phyloP scores from a whole-genome alignment of 2,888 invertebrate genomes.

The Eilema sororculum region DNA sequence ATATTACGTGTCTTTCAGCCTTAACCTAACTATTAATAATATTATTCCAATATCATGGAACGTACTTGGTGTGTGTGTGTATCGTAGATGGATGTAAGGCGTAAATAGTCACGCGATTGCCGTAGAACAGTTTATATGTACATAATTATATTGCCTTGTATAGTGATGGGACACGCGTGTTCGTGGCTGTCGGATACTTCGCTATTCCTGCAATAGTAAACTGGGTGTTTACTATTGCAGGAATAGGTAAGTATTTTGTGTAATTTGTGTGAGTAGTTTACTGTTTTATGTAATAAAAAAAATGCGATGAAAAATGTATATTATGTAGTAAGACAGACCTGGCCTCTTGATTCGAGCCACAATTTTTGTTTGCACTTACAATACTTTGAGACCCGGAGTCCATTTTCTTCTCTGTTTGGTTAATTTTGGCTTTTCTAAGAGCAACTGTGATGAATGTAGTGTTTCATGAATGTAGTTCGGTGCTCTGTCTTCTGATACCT shows the following conservation, averaged over 20 bases:
- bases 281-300: too few species aligned
- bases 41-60: neutral
- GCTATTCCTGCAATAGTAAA: neutral
- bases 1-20: neutral
- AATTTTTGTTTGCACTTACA: too few species aligned
- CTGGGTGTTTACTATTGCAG: neutral
- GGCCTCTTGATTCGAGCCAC: too few species aligned
- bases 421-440: too few species aligned
- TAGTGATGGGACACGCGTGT: conserved; percentile 7
- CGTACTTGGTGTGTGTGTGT: conserved; percentile 6
- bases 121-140: neutral
- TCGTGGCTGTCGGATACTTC: neutral
- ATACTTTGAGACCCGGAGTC: too few species aligned
- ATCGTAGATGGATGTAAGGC: conserved; percentile 4
- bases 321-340: too few species aligned
- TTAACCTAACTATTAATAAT: neutral
- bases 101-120: conserved; percentile 17
- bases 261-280: neutral
- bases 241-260: neutral
- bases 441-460: too few species aligned
- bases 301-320: too few species aligned
- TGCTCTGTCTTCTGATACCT: too few species aligned
- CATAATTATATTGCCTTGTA: neutral
- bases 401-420: too few species aligned
- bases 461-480: too few species aligned